These are phyloP conservation scores for Nymphalis c-album DNA, from an alignment of 2,888 invertebrate genomes.

Conservation along the genomic window DNA sequence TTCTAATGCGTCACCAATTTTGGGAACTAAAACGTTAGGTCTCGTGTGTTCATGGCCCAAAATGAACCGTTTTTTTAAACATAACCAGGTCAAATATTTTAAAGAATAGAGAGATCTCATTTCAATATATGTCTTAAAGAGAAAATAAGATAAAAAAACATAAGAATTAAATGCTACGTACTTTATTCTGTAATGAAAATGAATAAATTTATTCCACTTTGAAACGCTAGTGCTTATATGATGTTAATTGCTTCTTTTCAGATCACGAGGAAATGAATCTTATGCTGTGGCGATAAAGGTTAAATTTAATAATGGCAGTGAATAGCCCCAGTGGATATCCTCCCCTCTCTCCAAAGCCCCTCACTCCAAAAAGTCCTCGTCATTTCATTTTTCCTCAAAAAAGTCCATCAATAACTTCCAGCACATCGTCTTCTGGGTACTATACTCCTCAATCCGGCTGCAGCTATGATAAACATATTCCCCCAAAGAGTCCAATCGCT, in stretches of 20 bases:
- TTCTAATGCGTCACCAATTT: too few relatives aligned
- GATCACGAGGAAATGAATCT: conserved; percentile 59
- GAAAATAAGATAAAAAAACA: background rate
- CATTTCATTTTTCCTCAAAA: conserved; percentile 80
- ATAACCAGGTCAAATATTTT: too few relatives aligned
- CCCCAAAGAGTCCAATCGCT: conserved; percentile 76
- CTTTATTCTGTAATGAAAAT: too few relatives aligned
- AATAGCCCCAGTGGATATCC: conserved; percentile 82
- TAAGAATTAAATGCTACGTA: too few relatives aligned
- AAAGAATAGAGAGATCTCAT: too few relatives aligned
- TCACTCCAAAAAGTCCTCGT: conserved; percentile 80
- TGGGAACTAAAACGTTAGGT: too few relatives aligned
- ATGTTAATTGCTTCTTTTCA: conserved; percentile 52
- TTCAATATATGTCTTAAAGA: background rate
- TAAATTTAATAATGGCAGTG: conserved; percentile 74
- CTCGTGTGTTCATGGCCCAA: too few relatives aligned
- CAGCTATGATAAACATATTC: conserved; percentile 72
- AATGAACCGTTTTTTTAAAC: too few relatives aligned
- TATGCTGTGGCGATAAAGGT: conserved; percentile 48
- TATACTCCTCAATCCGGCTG: conserved; percentile 80
- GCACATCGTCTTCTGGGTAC: conserved; percentile 80
- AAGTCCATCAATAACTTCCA: conserved; percentile 77
- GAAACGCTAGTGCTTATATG: conserved; percentile 5
- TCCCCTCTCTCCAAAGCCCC: conserved; percentile 79
- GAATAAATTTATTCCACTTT: too few relatives aligned